Evolutionary conservation across 2,113 vertebrate genomes (phyloP), one percentile per base, ranked within the genome.

Genomic region (Melanostigma gelatinosum): DNA sequence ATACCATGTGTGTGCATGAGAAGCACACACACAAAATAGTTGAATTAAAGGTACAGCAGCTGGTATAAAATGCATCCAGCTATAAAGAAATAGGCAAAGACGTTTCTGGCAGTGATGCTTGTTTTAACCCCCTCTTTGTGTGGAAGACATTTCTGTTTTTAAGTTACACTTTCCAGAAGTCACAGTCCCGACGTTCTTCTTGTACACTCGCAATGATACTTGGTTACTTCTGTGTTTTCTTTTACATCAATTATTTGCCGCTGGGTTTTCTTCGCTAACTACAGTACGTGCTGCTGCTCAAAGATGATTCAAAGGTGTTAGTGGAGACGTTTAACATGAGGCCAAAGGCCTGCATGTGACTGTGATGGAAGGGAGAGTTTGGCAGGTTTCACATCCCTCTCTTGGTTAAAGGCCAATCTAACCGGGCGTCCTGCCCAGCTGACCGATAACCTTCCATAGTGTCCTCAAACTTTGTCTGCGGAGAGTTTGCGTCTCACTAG

Each of bases 201-300:
- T 10, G 20, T 85, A 44, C 65, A 72, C 73, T 34, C 52, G 36
- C 40, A 61, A 6, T 54, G 61, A 75, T 68, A 50, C 46, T 48
- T 9, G 62, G 72, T 85, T 81, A 84, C 72, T 63, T 29, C 20
- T 13, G 6, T 88, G 85, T 91, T 92, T 89, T 86, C 70, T 85
- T 88, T 90, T 24, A 20, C 62, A 84, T 91, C 65, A 90, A 90
- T 92, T 65, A 93, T 92, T 93, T 87, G 65, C 83, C 2, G 48
- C 58, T 72, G 52, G 52, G 24, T 54, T 84, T 86, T 74, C 38
- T 79, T 8, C 9, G 3, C 42, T 73, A 82, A 81, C 81, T 52
- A 5, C 32, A 57, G 5, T 73, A 48, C 0, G 36, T 77, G 46
- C 55, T 24, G 16, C 72, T 55, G 34, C 77, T 57, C 18, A 0